Evolutionary conservation across 2,888 invertebrate genomes (phyloP).

Genomic region (Drosophila cognata): DNA sequence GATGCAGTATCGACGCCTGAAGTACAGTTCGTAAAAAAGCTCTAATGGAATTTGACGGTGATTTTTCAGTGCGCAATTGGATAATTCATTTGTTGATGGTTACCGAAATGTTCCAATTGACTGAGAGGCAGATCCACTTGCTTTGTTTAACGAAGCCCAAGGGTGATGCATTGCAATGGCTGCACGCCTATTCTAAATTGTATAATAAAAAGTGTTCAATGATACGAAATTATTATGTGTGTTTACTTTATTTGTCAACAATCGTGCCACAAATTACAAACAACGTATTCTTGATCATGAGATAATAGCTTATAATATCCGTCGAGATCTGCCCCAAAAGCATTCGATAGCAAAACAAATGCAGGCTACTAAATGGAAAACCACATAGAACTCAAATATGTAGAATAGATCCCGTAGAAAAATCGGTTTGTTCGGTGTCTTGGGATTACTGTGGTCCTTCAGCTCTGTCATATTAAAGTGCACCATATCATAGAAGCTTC

Average conservation of each 20-base stretch:
- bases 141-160: too few species aligned
- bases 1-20: too few species aligned
- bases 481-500: slow-evolving; percentile 56
- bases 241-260: neutral
- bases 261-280: neutral
- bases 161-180: neutral
- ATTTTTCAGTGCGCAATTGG: too few species aligned
- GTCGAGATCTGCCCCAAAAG: slow-evolving; percentile 1
- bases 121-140: too few species aligned
- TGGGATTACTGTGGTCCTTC: slow-evolving; percentile 35
- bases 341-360: slow-evolving; percentile 45
- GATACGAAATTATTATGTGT: neutral
- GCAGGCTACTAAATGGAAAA: slow-evolving; percentile 9
- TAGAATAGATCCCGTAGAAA: slow-evolving; percentile 38
- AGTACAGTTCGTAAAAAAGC: too few species aligned
- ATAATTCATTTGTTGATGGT: too few species aligned
- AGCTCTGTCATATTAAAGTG: slow-evolving; percentile 3
- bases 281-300: neutral
- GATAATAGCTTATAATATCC: neutral
- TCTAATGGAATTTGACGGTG: too few species aligned
- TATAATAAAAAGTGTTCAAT: neutral
- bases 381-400: slow-evolving; percentile 35
- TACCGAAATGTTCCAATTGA: too few species aligned
- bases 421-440: neutral
- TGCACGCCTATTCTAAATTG: neutral